Conservation (phyloP, 2,888 invertebrate species). For the Rotaria macrura region DNA sequence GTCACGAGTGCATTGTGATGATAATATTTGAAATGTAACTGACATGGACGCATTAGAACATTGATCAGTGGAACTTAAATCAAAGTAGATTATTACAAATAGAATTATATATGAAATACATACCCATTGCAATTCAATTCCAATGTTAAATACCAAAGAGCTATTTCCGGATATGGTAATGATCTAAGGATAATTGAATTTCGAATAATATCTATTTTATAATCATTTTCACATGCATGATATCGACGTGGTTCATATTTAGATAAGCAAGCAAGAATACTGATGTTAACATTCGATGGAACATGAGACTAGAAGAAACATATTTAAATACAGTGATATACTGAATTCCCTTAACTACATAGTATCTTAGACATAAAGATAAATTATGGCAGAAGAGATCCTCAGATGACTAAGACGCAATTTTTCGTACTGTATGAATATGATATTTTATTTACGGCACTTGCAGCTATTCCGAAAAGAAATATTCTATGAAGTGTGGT, state of each 20-base stretch:
- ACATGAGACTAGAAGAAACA: background rate
- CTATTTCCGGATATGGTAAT: background rate
- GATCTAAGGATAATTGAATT: background rate
- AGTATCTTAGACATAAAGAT: too few species aligned
- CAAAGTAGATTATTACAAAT: background rate
- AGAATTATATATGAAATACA: background rate
- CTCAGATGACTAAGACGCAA: too few species aligned
- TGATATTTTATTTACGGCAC: too few species aligned
- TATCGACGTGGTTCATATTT: background rate
- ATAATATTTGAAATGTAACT: slow-evolving; percentile 23
- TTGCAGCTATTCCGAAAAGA: too few species aligned
- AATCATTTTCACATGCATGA: background rate
- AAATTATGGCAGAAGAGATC: too few species aligned
- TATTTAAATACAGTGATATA: too few species aligned
- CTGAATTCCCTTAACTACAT: too few species aligned
- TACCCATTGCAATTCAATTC: background rate
- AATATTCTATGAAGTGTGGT: too few species aligned
- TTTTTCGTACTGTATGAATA: too few species aligned
- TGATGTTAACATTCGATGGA: background rate
- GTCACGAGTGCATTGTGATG: slow-evolving; percentile 25
- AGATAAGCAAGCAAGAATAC: background rate
- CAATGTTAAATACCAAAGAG: background rate
- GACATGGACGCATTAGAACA: background rate
- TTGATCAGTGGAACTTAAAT: background rate
- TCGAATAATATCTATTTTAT: background rate